Conservation (phyloP, 2,888 invertebrate genomes). For the Gari tellinella region DNA sequence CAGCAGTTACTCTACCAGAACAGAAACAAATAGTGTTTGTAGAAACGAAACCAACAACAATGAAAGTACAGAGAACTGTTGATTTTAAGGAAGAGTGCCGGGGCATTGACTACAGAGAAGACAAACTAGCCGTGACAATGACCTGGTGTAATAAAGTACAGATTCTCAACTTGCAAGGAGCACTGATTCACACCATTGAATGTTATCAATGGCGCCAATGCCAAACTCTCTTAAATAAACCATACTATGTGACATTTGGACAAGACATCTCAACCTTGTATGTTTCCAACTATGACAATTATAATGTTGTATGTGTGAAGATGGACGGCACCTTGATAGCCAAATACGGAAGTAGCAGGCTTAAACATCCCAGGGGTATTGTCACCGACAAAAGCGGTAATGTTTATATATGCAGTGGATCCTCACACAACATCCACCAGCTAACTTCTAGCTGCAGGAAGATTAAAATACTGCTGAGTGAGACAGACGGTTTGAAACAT, state of each 20-base stretch:
- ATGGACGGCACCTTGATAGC: neutral
- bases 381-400: neutral
- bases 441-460: neutral
- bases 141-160: neutral
- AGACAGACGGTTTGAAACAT: neutral
- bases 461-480: neutral
- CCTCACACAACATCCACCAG: slow-evolving; percentile 6
- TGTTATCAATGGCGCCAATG: neutral
- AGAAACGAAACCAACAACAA: too few species aligned
- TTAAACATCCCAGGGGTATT: neutral
- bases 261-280: neutral
- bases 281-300: neutral
- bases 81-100: neutral
- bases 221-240: neutral
- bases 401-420: neutral
- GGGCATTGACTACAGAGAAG: neutral
- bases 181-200: neutral
- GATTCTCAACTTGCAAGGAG: neutral
- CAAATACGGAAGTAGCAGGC: neutral
- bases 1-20: too few species aligned
- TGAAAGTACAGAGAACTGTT: too few species aligned
- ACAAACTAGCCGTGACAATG: neutral
- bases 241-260: neutral
- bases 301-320: neutral
- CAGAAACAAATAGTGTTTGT: too few species aligned